Evolutionary conservation across 2,888 invertebrate species (phyloP).

Genomic region (Actias luna): DNA sequence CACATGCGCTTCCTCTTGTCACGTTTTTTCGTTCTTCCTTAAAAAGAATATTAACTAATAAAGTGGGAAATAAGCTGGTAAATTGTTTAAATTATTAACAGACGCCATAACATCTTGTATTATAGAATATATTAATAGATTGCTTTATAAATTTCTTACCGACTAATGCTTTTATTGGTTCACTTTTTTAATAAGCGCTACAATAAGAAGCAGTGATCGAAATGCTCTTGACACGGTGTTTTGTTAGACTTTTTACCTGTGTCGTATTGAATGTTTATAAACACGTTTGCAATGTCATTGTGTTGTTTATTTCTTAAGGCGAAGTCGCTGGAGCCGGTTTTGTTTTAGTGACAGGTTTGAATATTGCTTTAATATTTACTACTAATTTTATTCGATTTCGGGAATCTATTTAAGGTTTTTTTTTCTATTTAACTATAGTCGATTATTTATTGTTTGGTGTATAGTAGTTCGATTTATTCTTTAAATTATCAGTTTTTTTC

Average conservation of each 20-base stretch:
- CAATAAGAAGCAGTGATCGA: background rate
- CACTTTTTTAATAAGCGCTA: background rate
- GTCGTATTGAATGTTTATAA: constrained; percentile 13
- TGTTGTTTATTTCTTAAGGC: constrained; percentile 7
- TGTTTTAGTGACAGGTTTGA: constrained; percentile 11
- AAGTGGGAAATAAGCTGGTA: background rate
- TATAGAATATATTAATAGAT: background rate
- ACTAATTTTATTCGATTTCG: background rate
- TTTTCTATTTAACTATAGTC: no score
- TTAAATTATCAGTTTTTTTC: no score
- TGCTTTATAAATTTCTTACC: background rate
- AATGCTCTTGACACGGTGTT: constrained; percentile 21
- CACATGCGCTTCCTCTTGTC: no score
- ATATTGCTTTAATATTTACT: background rate
- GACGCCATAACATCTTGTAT: background rate
- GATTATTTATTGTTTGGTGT: no score
- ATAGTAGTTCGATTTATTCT: no score
- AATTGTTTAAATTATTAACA: background rate
- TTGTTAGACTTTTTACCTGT: constrained; percentile 19
- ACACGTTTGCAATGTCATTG: constrained; percentile 11
- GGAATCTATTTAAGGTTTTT: background rate
- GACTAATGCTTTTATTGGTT: background rate
- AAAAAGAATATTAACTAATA: no score
- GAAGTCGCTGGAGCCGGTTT: background rate
- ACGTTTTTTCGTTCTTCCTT: no score